Evolutionary conservation across 64 coral and sea anemone genomes (phyloP).

Genomic region (Stylophora pistillata): DNA sequence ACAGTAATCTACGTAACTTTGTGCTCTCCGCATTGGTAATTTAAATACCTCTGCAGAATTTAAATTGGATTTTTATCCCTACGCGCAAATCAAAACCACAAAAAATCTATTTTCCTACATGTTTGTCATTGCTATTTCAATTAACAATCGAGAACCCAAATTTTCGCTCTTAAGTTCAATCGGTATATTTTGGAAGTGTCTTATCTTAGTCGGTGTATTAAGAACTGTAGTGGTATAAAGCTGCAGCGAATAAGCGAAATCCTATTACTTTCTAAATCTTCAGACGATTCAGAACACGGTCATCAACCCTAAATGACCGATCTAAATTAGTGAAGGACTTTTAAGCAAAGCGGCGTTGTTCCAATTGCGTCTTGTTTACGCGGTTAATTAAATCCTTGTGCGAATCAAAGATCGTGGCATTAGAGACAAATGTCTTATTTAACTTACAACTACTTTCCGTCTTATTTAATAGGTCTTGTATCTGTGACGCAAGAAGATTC

Average conservation of each 20-base stretch:
- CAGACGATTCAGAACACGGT: background rate
- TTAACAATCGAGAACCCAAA: background rate
- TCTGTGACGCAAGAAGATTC: background rate
- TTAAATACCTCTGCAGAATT: conserved; percentile 18
- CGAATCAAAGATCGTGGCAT: background rate
- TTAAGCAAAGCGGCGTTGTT: too few relatives aligned
- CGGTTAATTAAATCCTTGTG: background rate
- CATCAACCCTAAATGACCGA: background rate
- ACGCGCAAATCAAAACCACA: background rate
- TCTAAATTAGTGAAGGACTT: too few relatives aligned
- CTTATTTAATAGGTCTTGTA: background rate
- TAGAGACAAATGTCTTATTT: background rate
- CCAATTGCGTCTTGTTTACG: background rate
- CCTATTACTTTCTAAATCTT: background rate
- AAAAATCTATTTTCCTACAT: background rate
- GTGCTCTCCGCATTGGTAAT: background rate
- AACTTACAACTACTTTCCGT: background rate
- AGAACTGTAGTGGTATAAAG: background rate
- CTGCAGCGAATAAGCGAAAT: background rate
- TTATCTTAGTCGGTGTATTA: too few relatives aligned
- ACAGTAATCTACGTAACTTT: conserved; percentile 3
- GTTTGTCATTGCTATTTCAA: background rate
- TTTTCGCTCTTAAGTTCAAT: too few relatives aligned
- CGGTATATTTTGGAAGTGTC: too few relatives aligned
- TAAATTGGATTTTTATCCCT: background rate